Evolutionary conservation across 1,140 invertebrate species (phyloP).

Genomic region (Drosophila bipectinata): DNA sequence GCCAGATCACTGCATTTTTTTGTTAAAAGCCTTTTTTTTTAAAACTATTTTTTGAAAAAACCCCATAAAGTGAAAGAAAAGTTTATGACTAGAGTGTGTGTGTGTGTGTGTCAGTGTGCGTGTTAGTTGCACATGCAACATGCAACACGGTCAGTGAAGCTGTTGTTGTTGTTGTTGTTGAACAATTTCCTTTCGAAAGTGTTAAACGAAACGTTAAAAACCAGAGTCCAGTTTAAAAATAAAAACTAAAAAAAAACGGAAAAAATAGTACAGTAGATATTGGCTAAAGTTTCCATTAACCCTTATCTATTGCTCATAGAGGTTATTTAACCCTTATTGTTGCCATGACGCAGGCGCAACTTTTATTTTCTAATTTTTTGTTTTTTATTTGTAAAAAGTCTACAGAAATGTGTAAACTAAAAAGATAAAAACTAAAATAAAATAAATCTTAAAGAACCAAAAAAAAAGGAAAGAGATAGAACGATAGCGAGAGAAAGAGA

Average conservation of each 20-base stretch:
- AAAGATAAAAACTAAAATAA: slow-evolving; percentile 28
- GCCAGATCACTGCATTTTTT: slow-evolving; percentile 53
- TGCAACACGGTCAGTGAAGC: slow-evolving; percentile 50
- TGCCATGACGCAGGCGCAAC: slow-evolving; percentile 33
- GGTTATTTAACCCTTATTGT: slow-evolving; percentile 11
- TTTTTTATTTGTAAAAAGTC: slow-evolving; percentile 31
- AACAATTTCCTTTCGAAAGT: slow-evolving; percentile 54
- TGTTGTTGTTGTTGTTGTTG: slow-evolving; percentile 3
- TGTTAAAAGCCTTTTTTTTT: neutral
- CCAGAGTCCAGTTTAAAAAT: too few relatives aligned
- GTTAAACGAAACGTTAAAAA: neutral
- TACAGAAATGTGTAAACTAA: slow-evolving; percentile 21
- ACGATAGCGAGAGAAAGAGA: slow-evolving; percentile 5
- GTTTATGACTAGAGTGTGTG: slow-evolving; percentile 3
- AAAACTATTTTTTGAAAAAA: neutral
- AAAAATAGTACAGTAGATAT: slow-evolving; percentile 32
- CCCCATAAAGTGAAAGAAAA: slow-evolving; percentile 45
- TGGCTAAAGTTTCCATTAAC: slow-evolving; percentile 3
- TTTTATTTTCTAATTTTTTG: neutral
- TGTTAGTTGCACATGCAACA: slow-evolving; percentile 60
- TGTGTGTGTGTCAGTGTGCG: slow-evolving; percentile 20
- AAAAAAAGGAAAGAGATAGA: slow-evolving; percentile 4
- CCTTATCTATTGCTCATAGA: neutral
- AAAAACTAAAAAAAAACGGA: slow-evolving; percentile 6
- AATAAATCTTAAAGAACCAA: slow-evolving; percentile 13